Evolutionary conservation across 2,113 vertebrate species (phyloP).

Genomic region (Antigone vipio): DNA sequence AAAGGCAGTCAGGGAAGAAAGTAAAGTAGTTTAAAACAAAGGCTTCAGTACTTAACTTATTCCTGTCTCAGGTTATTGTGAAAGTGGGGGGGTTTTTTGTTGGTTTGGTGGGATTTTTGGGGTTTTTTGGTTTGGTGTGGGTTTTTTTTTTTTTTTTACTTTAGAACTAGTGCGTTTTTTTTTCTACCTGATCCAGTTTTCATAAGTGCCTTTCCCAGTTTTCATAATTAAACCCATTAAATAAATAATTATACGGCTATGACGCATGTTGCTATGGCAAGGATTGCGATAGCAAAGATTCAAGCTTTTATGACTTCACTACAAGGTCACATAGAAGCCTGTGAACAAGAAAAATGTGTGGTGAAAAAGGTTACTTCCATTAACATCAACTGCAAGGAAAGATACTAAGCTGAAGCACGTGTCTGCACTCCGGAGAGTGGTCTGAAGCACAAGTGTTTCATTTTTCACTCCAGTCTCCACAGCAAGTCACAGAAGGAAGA

Average conservation of each 20-base stretch:
- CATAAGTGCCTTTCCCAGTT: conserved; percentile 12
- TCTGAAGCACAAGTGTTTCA: fast-evolving
- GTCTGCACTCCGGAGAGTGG: fast-evolving
- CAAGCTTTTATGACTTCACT: conserved; percentile 40
- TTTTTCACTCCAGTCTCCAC: not conserved
- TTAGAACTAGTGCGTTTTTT: not conserved
- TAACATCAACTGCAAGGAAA: not conserved
- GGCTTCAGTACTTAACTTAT: not conserved
- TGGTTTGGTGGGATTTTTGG: too few species aligned
- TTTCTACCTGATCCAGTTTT: not conserved
- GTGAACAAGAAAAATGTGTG: not conserved
- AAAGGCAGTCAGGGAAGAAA: not conserved
- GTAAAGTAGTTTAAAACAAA: not conserved
- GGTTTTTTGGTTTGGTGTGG: not conserved
- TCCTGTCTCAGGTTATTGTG: not conserved
- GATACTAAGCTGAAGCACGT: fast-evolving
- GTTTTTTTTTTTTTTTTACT: not conserved
- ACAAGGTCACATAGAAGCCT: conserved; percentile 33
- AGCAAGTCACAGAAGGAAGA: not conserved
- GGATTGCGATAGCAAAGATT: conserved; percentile 42
- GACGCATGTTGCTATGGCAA: conserved; percentile 60
- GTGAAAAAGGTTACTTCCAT: not conserved
- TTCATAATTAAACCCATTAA: conserved; percentile 58
- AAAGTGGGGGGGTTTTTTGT: not conserved
- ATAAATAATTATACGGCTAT: conserved; percentile 50